phyloP scores from a whole-genome alignment of 1,140 invertebrate species.

The Bombus waltoni region DNA sequence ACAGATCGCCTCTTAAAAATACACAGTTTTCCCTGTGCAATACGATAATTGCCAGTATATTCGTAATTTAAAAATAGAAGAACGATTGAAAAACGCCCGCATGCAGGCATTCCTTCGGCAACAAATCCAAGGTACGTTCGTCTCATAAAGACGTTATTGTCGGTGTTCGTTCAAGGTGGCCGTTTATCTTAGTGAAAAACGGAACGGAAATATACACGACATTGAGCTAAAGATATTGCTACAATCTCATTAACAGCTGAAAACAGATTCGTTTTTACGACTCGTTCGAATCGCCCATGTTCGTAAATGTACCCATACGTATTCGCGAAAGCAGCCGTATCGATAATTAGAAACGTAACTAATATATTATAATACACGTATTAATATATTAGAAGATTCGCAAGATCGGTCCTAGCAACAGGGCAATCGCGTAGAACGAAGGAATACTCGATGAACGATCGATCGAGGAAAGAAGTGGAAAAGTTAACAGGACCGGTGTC shows the following conservation, averaged over 20 bases:
- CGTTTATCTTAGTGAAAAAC: background rate
- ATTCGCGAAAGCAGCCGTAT: no score
- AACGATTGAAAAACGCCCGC: background rate
- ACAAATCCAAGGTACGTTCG: background rate
- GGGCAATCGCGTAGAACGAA: background rate
- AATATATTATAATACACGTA: no score
- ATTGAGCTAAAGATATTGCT: background rate
- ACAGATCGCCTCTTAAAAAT: no score
- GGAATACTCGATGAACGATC: background rate
- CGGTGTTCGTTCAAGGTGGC: background rate
- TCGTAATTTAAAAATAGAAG: background rate
- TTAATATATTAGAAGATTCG: background rate
- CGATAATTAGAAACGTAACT: background rate
- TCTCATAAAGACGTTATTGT: background rate
- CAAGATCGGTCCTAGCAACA: rapidly evolving
- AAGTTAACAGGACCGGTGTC: background rate
- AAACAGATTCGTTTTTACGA: background rate
- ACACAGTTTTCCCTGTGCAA: background rate
- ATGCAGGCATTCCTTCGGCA: no score
- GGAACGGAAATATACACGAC: background rate
- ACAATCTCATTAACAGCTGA: background rate
- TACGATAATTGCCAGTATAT: background rate
- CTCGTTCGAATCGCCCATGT: background rate
- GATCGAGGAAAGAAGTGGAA: background rate
- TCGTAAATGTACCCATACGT: no score